Evolutionary conservation across 2,113 vertebrate species (phyloP).

Genomic region (Cyanistes caeruleus): DNA sequence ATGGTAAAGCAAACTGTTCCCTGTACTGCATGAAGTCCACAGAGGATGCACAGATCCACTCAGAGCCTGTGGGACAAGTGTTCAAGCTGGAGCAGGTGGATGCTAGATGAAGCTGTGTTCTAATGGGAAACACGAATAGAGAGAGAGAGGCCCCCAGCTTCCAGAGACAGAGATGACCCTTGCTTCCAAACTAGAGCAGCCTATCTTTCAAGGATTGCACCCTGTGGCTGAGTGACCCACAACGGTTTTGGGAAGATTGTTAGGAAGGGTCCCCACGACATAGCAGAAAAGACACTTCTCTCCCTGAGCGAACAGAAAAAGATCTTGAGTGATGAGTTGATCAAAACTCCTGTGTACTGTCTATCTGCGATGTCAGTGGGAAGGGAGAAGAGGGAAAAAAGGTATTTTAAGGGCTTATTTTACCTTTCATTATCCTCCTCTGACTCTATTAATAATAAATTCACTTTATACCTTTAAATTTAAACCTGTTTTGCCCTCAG

Average conservation of each 20-base stretch:
- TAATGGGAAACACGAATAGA: accelerated
- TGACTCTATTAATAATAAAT: not conserved
- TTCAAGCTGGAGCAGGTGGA: accelerated
- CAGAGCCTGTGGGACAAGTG: not conserved
- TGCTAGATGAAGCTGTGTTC: not conserved
- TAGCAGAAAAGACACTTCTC: not conserved
- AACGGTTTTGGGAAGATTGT: not conserved
- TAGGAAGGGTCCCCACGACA: not conserved
- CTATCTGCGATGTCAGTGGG: accelerated
- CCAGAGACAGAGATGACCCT: not conserved
- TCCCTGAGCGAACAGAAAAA: not conserved
- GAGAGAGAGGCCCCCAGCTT: not conserved
- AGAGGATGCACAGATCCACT: not conserved
- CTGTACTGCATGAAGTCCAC: not conserved
- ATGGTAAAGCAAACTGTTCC: not conserved
- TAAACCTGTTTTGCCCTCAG: not conserved
- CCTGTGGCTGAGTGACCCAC: no score
- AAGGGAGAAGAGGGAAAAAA: no score
- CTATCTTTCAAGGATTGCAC: accelerated
- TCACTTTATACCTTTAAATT: not conserved
- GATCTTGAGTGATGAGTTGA: not conserved
- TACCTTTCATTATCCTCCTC: not conserved
- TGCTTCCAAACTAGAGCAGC: not conserved
- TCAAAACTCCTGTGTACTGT: not conserved
- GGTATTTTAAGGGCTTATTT: not conserved